phyloP scores from a whole-genome alignment of 92 coral and sea anemone genomes.

The Bergia puertoricense region DNA sequence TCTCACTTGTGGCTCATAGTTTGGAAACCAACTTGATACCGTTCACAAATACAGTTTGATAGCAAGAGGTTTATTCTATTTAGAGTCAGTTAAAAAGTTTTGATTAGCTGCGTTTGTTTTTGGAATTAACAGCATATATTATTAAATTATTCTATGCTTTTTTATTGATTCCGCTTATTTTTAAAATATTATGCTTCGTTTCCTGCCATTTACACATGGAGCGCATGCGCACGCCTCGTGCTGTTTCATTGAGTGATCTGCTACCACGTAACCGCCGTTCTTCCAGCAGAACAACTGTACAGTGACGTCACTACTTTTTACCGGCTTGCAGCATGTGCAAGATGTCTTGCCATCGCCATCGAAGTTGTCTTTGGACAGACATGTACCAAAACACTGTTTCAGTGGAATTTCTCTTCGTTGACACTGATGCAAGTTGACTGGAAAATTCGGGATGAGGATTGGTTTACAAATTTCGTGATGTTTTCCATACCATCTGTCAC shows the following conservation, averaged over 20 bases:
- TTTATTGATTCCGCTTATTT: background rate
- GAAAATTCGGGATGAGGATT: background rate
- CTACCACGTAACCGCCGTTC: background rate
- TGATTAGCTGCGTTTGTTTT: background rate
- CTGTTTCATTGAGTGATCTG: conserved; percentile 32
- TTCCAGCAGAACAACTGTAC: conserved; percentile 19
- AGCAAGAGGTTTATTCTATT: background rate
- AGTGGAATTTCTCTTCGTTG: background rate
- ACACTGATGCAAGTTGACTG: conserved; percentile 12
- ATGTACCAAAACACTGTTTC: conserved; percentile 23
- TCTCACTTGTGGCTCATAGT: background rate
- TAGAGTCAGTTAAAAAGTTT: no score
- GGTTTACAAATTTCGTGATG: conserved; percentile 31
- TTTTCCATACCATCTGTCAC: conserved; percentile 30
- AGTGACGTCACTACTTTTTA: conserved; percentile 21
- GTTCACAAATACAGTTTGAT: background rate
- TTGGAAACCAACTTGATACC: background rate
- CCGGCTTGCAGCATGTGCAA: conserved; percentile 38
- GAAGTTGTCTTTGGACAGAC: conserved; percentile 41
- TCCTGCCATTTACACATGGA: conserved; percentile 34
- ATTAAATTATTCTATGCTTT: background rate
- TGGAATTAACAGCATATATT: no score
- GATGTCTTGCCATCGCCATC: conserved; percentile 32
- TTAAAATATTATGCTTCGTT: conserved; percentile 1
- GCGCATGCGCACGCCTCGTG: conserved; percentile 48